Conservation (phyloP, 2,888 invertebrate genomes). For the Resseliella maxima region DNA sequence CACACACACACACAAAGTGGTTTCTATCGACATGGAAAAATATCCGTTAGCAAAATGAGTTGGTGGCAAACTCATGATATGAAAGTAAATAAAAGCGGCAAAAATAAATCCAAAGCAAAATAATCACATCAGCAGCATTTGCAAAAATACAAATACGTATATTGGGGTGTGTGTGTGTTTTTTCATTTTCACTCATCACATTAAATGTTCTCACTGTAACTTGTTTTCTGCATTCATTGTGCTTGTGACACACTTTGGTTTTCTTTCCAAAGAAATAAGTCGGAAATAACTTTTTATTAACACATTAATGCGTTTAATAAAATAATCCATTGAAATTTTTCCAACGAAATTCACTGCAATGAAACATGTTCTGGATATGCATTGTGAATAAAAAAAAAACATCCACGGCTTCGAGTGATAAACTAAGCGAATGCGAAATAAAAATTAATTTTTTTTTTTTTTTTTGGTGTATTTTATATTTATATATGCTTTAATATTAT, state of each 20-base stretch:
- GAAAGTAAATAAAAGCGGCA: not conserved
- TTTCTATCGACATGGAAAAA: constrained; percentile 27
- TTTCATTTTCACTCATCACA: not conserved
- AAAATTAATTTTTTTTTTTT: not conserved
- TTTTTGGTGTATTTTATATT: constrained; percentile 18
- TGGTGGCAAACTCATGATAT: constrained; percentile 8
- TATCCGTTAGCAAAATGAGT: constrained; percentile 39
- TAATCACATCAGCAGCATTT: not conserved
- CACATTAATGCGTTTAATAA: constrained; percentile 40
- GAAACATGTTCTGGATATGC: not conserved
- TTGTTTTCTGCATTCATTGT: not conserved
- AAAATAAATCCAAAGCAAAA: constrained; percentile 32
- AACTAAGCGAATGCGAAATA: not conserved
- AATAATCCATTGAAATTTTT: constrained; percentile 34
- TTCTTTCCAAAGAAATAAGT: not conserved
- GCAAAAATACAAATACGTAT: no score
- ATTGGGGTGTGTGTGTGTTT: no score
- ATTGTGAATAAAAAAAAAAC: not conserved
- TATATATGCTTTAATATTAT: constrained; percentile 19
- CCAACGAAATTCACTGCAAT: not conserved
- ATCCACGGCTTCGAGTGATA: not conserved
- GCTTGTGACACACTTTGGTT: constrained; percentile 12
- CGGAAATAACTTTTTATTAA: not conserved
- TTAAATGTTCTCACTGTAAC: not conserved
- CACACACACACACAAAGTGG: not conserved